These are phyloP conservation scores for Tupiocoris notatus DNA, from an alignment of 2,888 invertebrate species.

Conservation along the genomic window DNA sequence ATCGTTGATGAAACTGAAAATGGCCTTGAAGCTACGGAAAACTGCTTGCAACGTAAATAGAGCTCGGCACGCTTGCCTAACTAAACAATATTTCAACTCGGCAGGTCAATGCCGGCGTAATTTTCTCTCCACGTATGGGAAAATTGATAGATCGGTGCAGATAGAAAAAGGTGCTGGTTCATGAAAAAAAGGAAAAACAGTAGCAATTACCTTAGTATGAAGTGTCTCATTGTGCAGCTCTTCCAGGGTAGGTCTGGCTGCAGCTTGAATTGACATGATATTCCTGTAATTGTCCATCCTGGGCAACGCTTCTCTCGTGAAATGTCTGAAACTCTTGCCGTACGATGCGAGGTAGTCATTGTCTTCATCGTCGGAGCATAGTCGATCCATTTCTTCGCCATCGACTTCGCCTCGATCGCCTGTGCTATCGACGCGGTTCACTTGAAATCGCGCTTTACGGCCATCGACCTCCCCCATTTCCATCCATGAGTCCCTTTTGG, in stretches of 20 bases:
- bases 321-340: constrained; percentile 78
- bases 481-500: constrained; percentile 24
- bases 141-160: not conserved
- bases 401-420: constrained; percentile 56
- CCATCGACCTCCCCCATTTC: constrained; percentile 33
- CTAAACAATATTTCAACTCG: no score
- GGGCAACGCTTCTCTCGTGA: constrained; percentile 83
- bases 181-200: constrained; percentile 49
- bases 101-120: no score
- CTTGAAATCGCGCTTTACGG: constrained; percentile 58
- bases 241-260: constrained; percentile 81
- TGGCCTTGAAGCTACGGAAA: no score
- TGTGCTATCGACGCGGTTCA: constrained; percentile 61
- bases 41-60: not conserved
- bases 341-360: constrained; percentile 67
- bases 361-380: constrained; percentile 56
- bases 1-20: no score
- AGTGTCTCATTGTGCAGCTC: constrained; percentile 83
- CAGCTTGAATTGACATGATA: constrained; percentile 83
- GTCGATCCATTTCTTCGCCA: constrained; percentile 46
- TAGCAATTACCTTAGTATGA: constrained; percentile 76
- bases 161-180: no score
- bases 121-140: no score
- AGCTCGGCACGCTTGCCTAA: not conserved
- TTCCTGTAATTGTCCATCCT: constrained; percentile 86